These are phyloP conservation scores for Drosophila mercatorum DNA, from an alignment of 2,888 invertebrate species.

Conservation along the genomic window DNA sequence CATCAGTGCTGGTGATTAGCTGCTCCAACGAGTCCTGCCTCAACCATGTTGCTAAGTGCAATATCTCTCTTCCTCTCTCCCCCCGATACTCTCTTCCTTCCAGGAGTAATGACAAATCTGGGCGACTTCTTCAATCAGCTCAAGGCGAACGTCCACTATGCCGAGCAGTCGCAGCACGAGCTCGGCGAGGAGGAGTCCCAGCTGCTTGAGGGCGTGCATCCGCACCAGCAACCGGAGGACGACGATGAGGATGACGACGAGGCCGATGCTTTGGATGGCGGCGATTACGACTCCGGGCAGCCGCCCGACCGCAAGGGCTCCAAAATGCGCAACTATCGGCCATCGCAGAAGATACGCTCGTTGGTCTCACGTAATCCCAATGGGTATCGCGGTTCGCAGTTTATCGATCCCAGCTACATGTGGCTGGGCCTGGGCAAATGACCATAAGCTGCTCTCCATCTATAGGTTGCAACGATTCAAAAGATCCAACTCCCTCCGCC, in stretches of 20 bases:
- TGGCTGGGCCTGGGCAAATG: conserved; percentile 88
- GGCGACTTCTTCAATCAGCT: conserved; percentile 83
- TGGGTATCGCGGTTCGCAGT: conserved; percentile 87
- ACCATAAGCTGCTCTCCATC: conserved; percentile 44
- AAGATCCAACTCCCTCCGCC: conserved; percentile 14
- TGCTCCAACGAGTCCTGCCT: no score
- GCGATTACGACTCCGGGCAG: conserved; percentile 37
- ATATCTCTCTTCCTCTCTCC: conserved; percentile 1
- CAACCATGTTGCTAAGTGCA: conserved; percentile 33
- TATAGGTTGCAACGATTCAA: conserved; percentile 47
- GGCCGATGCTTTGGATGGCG: neutral
- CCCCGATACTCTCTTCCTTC: conserved; percentile 32
- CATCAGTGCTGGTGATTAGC: conserved; percentile 83
- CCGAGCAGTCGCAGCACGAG: conserved; percentile 75
- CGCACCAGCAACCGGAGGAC: conserved; percentile 70
- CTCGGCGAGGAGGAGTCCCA: conserved; percentile 72
- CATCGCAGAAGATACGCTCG: conserved; percentile 86
- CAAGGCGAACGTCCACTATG: conserved; percentile 80
- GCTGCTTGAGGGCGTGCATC: conserved; percentile 81
- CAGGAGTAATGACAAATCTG: conserved; percentile 83
- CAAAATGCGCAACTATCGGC: conserved; percentile 84
- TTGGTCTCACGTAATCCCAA: conserved; percentile 86
- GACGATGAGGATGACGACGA: conserved; percentile 34
- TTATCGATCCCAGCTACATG: conserved; percentile 88
- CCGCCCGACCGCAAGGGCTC: conserved; percentile 68